These are phyloP conservation scores for Drosophila phalerata DNA, from an alignment of 2,888 invertebrate genomes.

Conservation along the genomic window DNA sequence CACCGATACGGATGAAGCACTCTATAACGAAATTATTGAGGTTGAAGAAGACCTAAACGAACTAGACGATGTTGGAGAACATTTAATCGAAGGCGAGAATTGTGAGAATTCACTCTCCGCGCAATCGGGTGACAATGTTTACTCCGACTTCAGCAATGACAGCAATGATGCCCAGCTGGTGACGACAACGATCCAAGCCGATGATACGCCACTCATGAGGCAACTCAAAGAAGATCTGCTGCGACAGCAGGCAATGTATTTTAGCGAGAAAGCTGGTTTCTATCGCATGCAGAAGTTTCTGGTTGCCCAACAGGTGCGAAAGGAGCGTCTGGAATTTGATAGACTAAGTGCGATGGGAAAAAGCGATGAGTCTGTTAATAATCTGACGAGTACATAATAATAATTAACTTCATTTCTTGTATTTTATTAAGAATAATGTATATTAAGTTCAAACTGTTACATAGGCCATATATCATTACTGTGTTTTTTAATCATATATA, in stretches of 20 bases:
- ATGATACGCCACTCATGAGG: constrained; percentile 49
- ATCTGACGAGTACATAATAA: neutral
- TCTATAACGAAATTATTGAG: constrained; percentile 51
- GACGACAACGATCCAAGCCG: constrained; percentile 50
- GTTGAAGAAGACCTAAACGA: constrained; percentile 40
- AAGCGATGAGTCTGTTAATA: neutral
- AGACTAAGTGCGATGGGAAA: constrained; percentile 21
- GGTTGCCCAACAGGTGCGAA: constrained; percentile 76
- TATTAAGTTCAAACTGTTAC: constrained; percentile 48
- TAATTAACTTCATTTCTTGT: neutral
- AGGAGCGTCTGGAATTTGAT: constrained; percentile 57
- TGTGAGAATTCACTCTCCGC: constrained; percentile 31
- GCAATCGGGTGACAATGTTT: constrained; percentile 37
- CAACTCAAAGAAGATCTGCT: constrained; percentile 70
- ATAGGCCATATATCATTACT: constrained; percentile 42
- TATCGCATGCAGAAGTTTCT: constrained; percentile 82
- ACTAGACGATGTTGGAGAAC: constrained; percentile 32
- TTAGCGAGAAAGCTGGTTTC: constrained; percentile 77
- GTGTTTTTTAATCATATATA: constrained; percentile 37
- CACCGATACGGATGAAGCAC: constrained; percentile 39
- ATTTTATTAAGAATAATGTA: constrained; percentile 42
- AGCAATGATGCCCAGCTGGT: constrained; percentile 52
- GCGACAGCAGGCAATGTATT: constrained; percentile 77
- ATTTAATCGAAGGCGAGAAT: constrained; percentile 28
- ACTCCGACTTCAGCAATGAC: constrained; percentile 52